Base-by-base conservation (phyloP, 2,888 invertebrate species). In the Phymatocera aterrima region DNA sequence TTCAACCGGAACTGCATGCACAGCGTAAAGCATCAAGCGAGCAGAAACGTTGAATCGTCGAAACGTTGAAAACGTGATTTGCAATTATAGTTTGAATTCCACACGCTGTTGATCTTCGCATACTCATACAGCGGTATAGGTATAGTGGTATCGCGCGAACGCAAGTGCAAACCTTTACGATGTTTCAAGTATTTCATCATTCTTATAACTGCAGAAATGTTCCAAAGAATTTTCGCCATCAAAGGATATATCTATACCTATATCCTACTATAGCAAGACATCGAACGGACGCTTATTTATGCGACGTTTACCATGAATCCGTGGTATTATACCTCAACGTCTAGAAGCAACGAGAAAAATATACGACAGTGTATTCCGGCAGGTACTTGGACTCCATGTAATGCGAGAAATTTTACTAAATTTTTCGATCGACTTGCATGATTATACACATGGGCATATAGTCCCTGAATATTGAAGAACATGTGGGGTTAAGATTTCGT, bases 41-140 rank as follows among this genome's bases (percentile, higher is more conserved):
- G 51, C 31, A 60, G 60, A 28, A 12, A 4, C n/a, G 12, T 51
- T 3, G 3, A 15, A 1, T 4, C n/a, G 18, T n/a, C n/a, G 51
- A n/a, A 8, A 15, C 34, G 15, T 18, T 37, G n/a, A 6, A 64
- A 8, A 68, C 4, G 28, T 68, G 34, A 34, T 51, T 48, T 18
- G 72, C 51, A 72, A 72, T 72, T 72, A 72, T 72, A 51, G 51
- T 18, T 31, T 0, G 24, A 72, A 72, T 72, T 51, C 72, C 51
- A 51, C 28, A 10, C 34, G 31, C 24, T 68, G 46, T 54, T 8
- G 8, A 18, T 54, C 3, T 15, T 51, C n/a, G n/a, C n/a, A n/a
- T n/a, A n/a, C n/a, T n/a, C n/a, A n/a, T n/a, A n/a, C n/a, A n/a
- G n/a, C n/a, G n/a, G n/a, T n/a, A n/a, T 28, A 57, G 8, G 40